A percentile compares a stretch with the other conserved stretches of the same genome.
Evolutionary conservation across 2,113 vertebrate genomes (phyloP).

Genomic region (Irena cyanogastra): DNA sequence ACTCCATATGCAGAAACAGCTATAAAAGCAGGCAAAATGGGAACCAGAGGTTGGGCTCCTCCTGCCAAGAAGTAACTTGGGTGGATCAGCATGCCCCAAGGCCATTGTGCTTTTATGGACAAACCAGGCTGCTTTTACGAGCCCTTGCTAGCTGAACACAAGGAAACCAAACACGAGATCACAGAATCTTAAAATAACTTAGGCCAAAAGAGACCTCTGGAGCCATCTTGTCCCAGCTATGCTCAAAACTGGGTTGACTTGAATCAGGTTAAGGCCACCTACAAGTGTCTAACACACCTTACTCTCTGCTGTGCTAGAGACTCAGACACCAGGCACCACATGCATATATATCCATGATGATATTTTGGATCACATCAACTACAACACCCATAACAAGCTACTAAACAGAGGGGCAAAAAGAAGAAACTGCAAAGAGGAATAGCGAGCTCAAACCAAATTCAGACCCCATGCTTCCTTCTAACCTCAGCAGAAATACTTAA

Average conservation of each 20-base stretch:
- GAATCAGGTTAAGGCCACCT: neutral
- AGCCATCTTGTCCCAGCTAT: neutral
- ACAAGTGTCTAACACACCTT: neutral
- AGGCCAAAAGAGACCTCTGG: neutral
- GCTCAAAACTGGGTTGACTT: neutral
- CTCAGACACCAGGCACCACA: neutral
- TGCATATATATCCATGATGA: accelerated
- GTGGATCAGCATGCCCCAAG: neutral
- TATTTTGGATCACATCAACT: neutral
- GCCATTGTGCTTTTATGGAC: neutral
- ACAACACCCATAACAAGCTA: neutral
- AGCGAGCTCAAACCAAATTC: neutral
- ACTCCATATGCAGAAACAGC: neutral
- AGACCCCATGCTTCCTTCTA: neutral
- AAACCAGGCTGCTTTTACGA: neutral
- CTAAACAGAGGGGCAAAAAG: neutral
- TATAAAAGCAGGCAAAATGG: neutral
- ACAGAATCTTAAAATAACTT: neutral
- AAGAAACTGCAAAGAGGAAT: neutral
- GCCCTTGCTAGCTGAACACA: neutral
- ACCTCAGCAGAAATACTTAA: neutral
- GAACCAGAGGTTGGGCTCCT: neutral
- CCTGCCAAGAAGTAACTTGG: neutral
- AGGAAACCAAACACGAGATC: neutral
- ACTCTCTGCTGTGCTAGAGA: neutral